These are phyloP conservation scores for Amphipoea lucens DNA, from an alignment of 2,888 invertebrate genomes.

Conservation along the genomic window DNA sequence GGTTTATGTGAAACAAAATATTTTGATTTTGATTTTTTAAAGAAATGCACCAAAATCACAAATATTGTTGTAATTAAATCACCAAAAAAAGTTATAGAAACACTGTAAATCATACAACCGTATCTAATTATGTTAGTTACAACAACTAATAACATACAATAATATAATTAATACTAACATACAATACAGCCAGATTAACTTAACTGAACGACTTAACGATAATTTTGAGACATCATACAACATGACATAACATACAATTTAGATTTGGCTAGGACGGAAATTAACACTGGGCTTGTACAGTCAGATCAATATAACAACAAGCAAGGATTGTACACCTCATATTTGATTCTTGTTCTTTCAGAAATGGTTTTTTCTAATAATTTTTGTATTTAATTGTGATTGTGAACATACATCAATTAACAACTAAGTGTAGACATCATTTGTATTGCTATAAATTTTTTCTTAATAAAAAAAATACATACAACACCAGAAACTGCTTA, in stretches of 20 bases:
- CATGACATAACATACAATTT: slow-evolving; percentile 61
- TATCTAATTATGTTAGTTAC: slow-evolving; percentile 84
- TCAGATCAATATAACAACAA: slow-evolving; percentile 28
- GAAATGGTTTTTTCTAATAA: slow-evolving; percentile 5
- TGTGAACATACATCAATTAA: slow-evolving; percentile 38
- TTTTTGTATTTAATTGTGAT: not conserved
- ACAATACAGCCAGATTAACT: slow-evolving; percentile 67
- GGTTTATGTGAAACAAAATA: too few species aligned
- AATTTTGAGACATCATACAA: slow-evolving; percentile 67
- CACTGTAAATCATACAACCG: slow-evolving; percentile 88
- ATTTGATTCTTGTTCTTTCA: slow-evolving; percentile 20
- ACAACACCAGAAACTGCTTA: slow-evolving; percentile 24
- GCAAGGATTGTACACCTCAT: slow-evolving; percentile 1
- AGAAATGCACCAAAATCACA: slow-evolving; percentile 73
- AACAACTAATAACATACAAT: slow-evolving; percentile 69
- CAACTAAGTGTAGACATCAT: slow-evolving; percentile 37
- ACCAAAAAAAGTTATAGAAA: slow-evolving; percentile 83
- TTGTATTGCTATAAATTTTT: slow-evolving; percentile 32
- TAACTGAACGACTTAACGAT: slow-evolving; percentile 73
- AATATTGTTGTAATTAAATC: slow-evolving; percentile 80
- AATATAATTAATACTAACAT: slow-evolving; percentile 67
- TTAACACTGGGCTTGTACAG: slow-evolving; percentile 30
- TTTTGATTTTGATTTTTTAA: slow-evolving; percentile 69
- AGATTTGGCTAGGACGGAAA: slow-evolving; percentile 44
- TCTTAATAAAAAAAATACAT: slow-evolving; percentile 41